Evolutionary conservation across 2,113 vertebrate genomes (phyloP).

Genomic region (Phalacrocorax carbo): DNA sequence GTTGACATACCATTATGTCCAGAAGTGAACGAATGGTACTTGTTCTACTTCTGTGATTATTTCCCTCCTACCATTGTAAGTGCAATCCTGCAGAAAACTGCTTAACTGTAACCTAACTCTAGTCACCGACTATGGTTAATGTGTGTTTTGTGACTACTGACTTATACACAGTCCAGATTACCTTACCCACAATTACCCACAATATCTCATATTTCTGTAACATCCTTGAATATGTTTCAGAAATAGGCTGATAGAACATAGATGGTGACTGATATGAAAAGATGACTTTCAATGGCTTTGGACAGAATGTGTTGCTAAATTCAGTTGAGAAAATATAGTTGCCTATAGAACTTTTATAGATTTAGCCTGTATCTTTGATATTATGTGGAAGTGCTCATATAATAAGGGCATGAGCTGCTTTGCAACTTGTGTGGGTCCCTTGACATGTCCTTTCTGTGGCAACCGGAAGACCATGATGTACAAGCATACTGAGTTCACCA

Average conservation of each 20-base stretch:
- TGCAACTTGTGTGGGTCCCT: not conserved
- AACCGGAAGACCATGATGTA: not conserved
- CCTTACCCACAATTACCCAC: not conserved
- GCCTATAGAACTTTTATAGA: not conserved
- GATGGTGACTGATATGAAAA: not conserved
- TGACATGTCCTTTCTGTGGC: not conserved
- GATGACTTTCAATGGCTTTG: not conserved
- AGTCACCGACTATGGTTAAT: not conserved
- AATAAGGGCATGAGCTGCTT: not conserved
- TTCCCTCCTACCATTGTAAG: not conserved
- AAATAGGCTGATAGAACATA: not conserved
- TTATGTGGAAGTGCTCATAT: not conserved
- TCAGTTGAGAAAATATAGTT: not conserved
- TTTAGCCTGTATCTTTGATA: not conserved
- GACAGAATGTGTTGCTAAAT: not conserved
- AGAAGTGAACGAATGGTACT: not conserved
- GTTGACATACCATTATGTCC: not conserved
- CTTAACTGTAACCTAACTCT: not conserved
- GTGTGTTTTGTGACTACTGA: not conserved
- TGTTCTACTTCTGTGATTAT: not conserved
- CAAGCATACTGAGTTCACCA: not conserved
- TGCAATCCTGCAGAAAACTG: not conserved
- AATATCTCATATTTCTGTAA: slow-evolving; percentile 8
- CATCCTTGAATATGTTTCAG: not conserved
- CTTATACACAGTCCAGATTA: not conserved